phyloP scores from a whole-genome alignment of 2,888 invertebrate species.

The Alcis repandata region DNA sequence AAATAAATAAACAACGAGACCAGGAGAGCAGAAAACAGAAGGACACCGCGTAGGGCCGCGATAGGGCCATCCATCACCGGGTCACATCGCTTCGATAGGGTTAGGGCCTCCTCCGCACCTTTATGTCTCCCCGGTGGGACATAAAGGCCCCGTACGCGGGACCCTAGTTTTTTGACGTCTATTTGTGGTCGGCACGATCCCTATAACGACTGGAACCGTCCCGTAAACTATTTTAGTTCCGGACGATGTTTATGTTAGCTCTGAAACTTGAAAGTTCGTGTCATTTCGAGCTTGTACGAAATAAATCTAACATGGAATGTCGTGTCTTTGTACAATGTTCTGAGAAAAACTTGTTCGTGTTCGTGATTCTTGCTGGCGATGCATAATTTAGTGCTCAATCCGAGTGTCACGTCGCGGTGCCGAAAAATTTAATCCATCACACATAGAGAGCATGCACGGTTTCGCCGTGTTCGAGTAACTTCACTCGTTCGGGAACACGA shows the following conservation, averaged over 20 bases:
- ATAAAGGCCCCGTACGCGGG: constrained; percentile 78
- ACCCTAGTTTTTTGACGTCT: constrained; percentile 85
- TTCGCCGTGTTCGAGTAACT: constrained; percentile 47
- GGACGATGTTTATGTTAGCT: constrained; percentile 31
- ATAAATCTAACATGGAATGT: constrained; percentile 41
- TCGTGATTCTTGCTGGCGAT: constrained; percentile 46
- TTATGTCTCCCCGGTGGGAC: constrained; percentile 83
- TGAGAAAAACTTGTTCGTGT: constrained; percentile 45
- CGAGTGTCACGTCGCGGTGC: constrained; percentile 72
- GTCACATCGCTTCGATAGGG: constrained; percentile 85
- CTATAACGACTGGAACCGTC: constrained; percentile 73
- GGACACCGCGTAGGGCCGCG: constrained; percentile 76
- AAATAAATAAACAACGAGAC: constrained; percentile 82
- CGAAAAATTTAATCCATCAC: constrained; percentile 83
- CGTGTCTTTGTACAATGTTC: constrained; percentile 42
- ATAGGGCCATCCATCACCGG: constrained; percentile 84
- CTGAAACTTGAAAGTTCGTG: constrained; percentile 21
- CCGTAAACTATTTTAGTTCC: constrained; percentile 58
- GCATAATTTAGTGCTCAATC: constrained; percentile 75
- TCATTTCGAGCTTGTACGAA: constrained; percentile 25
- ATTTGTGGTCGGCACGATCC: constrained; percentile 82
- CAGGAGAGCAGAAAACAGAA: constrained; percentile 71
- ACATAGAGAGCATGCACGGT: constrained; percentile 49
- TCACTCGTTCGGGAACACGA: constrained; percentile 35
- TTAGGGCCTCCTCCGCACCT: constrained; percentile 84